Percentiles rank a stretch among this genome's conserved stretches.
Evolutionary conservation across 2,888 invertebrate genomes (phyloP).

Genomic region (Acleris emargana): DNA sequence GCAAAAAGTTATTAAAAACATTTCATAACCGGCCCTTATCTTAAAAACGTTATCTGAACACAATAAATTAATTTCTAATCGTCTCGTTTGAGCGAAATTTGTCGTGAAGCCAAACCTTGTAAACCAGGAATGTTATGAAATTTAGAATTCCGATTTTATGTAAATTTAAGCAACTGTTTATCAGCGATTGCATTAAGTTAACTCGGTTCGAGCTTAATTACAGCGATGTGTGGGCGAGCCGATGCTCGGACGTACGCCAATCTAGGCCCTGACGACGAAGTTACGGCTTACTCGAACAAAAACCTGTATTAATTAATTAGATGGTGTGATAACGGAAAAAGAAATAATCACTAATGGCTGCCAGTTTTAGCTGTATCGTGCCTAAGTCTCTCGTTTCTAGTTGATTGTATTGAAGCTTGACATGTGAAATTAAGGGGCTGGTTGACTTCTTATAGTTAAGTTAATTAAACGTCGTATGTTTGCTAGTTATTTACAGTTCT

Average conservation of each 20-base stretch:
- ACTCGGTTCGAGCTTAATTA: slow-evolving; percentile 69
- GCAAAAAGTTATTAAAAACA: slow-evolving; percentile 18
- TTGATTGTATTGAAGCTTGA: slow-evolving; percentile 67
- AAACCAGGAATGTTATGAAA: slow-evolving; percentile 42
- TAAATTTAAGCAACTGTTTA: slow-evolving; percentile 77
- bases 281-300: slow-evolving; percentile 69
- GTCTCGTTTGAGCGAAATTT: slow-evolving; percentile 26
- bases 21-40: slow-evolving; percentile 13
- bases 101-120: slow-evolving; percentile 14
- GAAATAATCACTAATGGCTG: slow-evolving; percentile 61
- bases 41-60: slow-evolving; percentile 12
- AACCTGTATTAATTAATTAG: slow-evolving; percentile 81
- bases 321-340: slow-evolving; percentile 69
- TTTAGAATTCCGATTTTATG: slow-evolving; percentile 68
- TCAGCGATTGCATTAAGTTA: slow-evolving; percentile 71
- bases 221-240: slow-evolving; percentile 66
- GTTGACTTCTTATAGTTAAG: slow-evolving; percentile 1
- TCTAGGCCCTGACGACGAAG: slow-evolving; percentile 66
- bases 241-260: slow-evolving; percentile 59
- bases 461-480: neutral
- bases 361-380: slow-evolving; percentile 46
- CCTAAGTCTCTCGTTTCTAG: slow-evolving; percentile 52
- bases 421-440: slow-evolving; percentile 51
- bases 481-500: neutral
- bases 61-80: slow-evolving; percentile 26